A percentile compares a stretch with the other conserved stretches of the same genome.
Evolutionary conservation across 2,113 vertebrate genomes (phyloP).

Genomic region (Mirza zaza): DNA sequence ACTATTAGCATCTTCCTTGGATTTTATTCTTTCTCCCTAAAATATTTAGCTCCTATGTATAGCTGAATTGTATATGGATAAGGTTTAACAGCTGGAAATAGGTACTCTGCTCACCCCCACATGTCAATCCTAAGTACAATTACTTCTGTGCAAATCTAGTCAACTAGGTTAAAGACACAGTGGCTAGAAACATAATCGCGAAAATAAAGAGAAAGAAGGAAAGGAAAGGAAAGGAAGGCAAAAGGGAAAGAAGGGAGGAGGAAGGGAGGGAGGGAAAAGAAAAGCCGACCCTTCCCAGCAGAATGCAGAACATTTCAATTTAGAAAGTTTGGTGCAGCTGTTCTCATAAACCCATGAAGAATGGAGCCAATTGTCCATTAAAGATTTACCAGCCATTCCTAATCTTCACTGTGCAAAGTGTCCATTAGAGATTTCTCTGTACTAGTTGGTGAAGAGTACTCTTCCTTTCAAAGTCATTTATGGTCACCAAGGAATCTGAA

Average conservation of each 20-base stretch:
- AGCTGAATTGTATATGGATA: background rate
- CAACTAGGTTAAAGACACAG: background rate
- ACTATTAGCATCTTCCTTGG: background rate
- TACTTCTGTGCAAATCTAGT: slow-evolving; percentile 5
- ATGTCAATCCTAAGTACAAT: background rate
- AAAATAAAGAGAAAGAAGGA: background rate
- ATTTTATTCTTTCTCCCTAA: background rate
- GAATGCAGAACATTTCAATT: slow-evolving; percentile 13
- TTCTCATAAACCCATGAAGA: slow-evolving; percentile 59
- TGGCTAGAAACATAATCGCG: background rate
- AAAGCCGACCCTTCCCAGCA: background rate
- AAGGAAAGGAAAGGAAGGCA: too few species aligned
- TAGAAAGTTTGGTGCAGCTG: slow-evolving; percentile 33
- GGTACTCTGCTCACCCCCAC: background rate
- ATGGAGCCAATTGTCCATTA: slow-evolving; percentile 20
- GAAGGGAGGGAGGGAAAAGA: background rate
- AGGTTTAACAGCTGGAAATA: background rate
- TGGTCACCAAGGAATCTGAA: slow-evolving; percentile 37
- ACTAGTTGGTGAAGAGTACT: background rate
- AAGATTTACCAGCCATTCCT: slow-evolving; percentile 53
- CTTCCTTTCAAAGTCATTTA: slow-evolving; percentile 60
- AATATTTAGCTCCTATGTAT: background rate
- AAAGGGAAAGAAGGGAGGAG: rapidly evolving
- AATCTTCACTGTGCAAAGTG: slow-evolving; percentile 23
- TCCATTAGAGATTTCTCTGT: background rate